Evolutionary conservation across 2,113 vertebrate genomes (phyloP).

Genomic region (human (Homo sapiens)): DNA sequence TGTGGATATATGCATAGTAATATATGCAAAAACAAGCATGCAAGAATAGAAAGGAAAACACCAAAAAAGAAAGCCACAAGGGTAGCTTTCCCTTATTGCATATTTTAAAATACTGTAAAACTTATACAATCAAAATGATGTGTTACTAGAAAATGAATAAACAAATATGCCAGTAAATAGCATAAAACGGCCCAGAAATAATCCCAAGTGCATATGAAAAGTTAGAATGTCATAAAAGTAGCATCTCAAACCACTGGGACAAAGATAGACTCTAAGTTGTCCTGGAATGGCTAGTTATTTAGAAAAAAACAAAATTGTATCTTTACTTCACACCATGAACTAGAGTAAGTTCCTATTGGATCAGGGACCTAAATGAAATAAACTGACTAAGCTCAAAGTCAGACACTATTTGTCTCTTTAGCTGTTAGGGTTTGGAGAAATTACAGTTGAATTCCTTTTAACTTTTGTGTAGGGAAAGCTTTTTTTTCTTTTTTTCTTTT

Average conservation of each 20-base stretch:
- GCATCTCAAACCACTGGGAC: background rate
- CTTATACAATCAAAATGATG: background rate
- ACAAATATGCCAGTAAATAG: background rate
- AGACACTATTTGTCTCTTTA: background rate
- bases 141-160: background rate
- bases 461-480: background rate
- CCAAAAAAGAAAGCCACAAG: background rate
- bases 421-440: background rate
- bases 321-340: background rate
- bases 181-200: background rate
- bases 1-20: no score
- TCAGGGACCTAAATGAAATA: background rate
- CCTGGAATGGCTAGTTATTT: background rate
- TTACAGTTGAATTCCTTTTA: conserved; percentile 21
- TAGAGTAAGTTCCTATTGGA: background rate
- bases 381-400: background rate
- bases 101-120: background rate
- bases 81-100: background rate
- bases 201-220: background rate
- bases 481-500: no score
- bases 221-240: background rate
- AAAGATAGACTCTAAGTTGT: background rate
- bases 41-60: background rate
- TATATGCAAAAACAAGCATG: background rate
- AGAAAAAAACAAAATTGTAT: background rate